Evolutionary conservation across 2,113 vertebrate genomes (phyloP).

Genomic region (Gavialis gangeticus): DNA sequence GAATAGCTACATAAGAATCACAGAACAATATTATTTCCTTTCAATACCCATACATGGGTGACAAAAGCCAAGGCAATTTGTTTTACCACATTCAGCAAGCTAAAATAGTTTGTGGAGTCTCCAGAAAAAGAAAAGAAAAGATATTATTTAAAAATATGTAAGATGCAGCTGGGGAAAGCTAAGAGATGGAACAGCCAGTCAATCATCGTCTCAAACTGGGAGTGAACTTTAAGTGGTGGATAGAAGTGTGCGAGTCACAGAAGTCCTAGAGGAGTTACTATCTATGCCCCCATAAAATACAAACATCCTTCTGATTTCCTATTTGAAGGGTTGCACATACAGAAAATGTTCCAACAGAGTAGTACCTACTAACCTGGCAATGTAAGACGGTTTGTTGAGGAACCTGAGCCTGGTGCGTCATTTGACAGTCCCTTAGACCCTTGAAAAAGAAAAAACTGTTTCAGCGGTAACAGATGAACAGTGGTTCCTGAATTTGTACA

Average conservation of each 20-base stretch:
- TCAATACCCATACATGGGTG: background rate
- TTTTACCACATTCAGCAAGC: accelerated
- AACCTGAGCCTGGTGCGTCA: slow-evolving; percentile 20
- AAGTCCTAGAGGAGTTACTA: background rate
- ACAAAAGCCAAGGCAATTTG: background rate
- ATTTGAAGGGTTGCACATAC: background rate
- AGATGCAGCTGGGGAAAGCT: background rate
- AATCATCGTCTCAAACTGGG: background rate
- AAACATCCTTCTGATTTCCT: accelerated
- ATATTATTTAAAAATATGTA: background rate
- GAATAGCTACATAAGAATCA: background rate
- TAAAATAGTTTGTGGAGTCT: background rate
- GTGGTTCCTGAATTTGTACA: background rate
- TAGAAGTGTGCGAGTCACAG: background rate
- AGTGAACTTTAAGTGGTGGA: background rate
- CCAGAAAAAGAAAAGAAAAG: background rate
- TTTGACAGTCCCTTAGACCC: slow-evolving; percentile 55
- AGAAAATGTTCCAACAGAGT: background rate
- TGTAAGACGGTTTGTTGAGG: slow-evolving; percentile 51
- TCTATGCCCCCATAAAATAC: background rate
- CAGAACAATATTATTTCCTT: background rate
- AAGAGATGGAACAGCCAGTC: background rate
- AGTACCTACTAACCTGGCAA: slow-evolving; percentile 77
- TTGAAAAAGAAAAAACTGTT: slow-evolving; percentile 51
- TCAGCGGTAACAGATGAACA: background rate